These are phyloP conservation scores for Ophion obscuratus DNA, from an alignment of 2,888 invertebrate species.

Conservation along the genomic window DNA sequence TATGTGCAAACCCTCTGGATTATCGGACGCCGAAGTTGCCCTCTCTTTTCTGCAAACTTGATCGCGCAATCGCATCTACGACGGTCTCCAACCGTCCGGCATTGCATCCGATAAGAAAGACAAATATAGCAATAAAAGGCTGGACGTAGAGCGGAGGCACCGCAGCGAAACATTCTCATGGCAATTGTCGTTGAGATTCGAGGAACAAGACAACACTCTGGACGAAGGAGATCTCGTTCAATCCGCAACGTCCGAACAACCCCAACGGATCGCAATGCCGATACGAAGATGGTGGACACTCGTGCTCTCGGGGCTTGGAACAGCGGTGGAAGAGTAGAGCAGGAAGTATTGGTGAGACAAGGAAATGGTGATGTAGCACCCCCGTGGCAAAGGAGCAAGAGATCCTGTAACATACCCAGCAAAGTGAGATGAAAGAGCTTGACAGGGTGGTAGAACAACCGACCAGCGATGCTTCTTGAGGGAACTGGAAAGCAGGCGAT, in stretches of 20 bases:
- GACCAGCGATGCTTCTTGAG: slow-evolving; percentile 31
- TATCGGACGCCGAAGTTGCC: background rate
- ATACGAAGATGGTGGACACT: background rate
- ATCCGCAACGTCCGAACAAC: background rate
- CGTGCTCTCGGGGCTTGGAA: too few relatives aligned
- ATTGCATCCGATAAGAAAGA: background rate
- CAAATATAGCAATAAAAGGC: background rate
- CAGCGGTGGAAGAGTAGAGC: too few relatives aligned
- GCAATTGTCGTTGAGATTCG: background rate
- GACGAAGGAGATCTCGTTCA: background rate
- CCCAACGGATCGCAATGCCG: background rate
- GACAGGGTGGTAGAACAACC: slow-evolving; percentile 16
- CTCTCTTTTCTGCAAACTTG: background rate
- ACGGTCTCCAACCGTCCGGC: background rate
- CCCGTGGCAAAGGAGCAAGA: slow-evolving; percentile 38
- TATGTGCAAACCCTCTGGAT: background rate
- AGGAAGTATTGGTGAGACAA: too few relatives aligned
- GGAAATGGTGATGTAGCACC: too few relatives aligned
- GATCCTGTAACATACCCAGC: background rate
- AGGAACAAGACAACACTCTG: background rate
- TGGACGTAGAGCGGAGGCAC: slow-evolving; percentile 11
- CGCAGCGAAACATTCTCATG: slow-evolving; percentile 32
- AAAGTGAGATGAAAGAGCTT: slow-evolving; percentile 39
- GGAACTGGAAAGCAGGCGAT: background rate
- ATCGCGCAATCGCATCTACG: background rate